Evolutionary conservation across 2,888 invertebrate species (phyloP), one percentile per base, ranked within the genome.

Genomic region (Chymomyza fuscimana): DNA sequence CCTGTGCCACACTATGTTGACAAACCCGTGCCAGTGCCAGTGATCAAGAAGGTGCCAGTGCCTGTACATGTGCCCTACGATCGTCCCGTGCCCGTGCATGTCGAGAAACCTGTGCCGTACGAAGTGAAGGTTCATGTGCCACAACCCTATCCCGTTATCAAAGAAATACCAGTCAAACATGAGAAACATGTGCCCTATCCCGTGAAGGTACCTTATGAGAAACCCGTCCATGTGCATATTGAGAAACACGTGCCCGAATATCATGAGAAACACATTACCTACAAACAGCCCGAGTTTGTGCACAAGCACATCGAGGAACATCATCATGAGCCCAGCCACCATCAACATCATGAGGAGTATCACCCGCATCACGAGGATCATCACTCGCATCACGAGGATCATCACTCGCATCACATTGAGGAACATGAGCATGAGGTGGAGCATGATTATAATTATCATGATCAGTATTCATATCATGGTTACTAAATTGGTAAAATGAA

Each of bases 31-130:
- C 94, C 93, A 76, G 94, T 94, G 69, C 95, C 95, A 54, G 92
- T 92, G 40, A 91, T 91, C 75, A 95, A 95, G 87, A 93, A 94
- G 89, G 89, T 95, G 1, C 95, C 93, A 73, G 94, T 94, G 52
- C 95, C 96, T 22, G 94, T 94, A 29, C 94, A 94, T 90, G 94
- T 94, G 36, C 94, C 92, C 77, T 91, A 91, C 74, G 94, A 94
- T 89, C 92, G 94, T 65, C 94, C 94, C 62, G 91, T 94, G 66
- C 95, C 96, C 5, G 94, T 95, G 0, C 94, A 93, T 61, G 94
- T 96, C 0, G 95, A 95, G 82, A 96, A 96, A 89, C 95, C 94
- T 65, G 94, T 96, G 63, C 95, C 96, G 1, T 95, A 95, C 91
- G 94, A 94, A 66, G 94, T 96, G 19, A 95, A 95, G 90, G 94